These are phyloP conservation scores for Hemiprocne comata DNA, from an alignment of 2,113 vertebrate species.

Conservation along the genomic window DNA sequence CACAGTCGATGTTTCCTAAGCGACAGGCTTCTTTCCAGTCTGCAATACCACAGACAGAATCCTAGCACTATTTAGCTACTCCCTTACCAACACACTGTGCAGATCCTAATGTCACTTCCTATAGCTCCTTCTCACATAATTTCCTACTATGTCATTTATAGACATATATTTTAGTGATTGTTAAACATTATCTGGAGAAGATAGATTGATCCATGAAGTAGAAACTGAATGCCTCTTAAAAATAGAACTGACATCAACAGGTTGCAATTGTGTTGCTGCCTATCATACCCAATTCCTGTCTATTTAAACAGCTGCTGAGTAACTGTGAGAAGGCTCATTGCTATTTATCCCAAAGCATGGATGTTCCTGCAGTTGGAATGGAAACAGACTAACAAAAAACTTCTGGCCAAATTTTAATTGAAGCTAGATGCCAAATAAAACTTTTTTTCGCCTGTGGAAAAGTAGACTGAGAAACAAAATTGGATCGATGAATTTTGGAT, in stretches of 20 bases:
- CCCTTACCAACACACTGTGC: neutral
- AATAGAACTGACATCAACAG: neutral
- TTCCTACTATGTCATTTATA: neutral
- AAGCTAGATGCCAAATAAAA: conserved; percentile 7
- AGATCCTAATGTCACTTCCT: neutral
- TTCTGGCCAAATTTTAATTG: conserved; percentile 11
- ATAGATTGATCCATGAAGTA: neutral
- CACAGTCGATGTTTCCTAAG: neutral
- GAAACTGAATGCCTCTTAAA: neutral
- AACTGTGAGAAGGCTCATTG: neutral
- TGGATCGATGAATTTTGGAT: neutral
- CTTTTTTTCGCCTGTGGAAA: neutral
- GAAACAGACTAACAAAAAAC: neutral
- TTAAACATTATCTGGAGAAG: neutral
- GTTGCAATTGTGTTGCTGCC: neutral
- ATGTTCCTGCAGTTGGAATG: conserved; percentile 2
- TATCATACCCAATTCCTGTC: neutral
- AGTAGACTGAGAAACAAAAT: conserved; percentile 3
- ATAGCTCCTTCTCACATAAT: neutral
- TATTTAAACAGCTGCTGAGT: conserved; percentile 32
- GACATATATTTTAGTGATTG: neutral
- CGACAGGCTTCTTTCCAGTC: neutral
- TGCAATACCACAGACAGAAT: neutral
- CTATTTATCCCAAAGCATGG: conserved; percentile 9
- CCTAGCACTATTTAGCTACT: neutral